Evolutionary conservation across 2,113 vertebrate species (phyloP), one percentile per base, ranked within the genome.

Genomic region (Hiodon tergisus): DNA sequence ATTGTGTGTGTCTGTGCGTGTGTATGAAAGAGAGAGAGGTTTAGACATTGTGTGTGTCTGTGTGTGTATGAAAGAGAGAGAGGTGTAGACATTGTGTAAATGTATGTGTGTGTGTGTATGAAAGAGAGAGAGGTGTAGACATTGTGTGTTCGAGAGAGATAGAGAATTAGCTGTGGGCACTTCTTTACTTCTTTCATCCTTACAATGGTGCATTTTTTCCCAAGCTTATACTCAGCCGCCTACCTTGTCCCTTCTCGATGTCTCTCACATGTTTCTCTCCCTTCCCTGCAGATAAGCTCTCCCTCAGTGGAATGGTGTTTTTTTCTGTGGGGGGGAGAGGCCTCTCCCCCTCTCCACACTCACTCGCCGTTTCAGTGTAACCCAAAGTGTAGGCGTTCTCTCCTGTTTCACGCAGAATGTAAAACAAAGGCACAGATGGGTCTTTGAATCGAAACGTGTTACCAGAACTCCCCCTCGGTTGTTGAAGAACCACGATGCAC

Each of bases 241-340:
- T 16, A 48, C 62, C 17, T 53, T 65, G 16, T 54, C 72, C 8
- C 51, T 74, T 52, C 17, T 53, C 9, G 55, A 9, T 66, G 31
- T 54, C 52, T n/a, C 62, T 54, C 61, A 65, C 48, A 50, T 5
- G 16, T 69, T 3, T 74, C 31, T 55, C 16, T 48, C n/a, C 16
- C 72, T 66, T 55, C 61, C 61, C 72, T 73, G 60, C 61, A 65
- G 61, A 65, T 73, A 47, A 71, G 53, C 69, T 5, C 9, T 10
- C 61, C 60, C 60, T 62, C 55, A 72, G 16, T 52, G 63, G 63
- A 31, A 31, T 51, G 4, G 4, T 5, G 2, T 46, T 11, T 62
- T n/a, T 17, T 52, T 53, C 58, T n/a, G 16, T 53, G 59, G 11
- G 72, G 17, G 55, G 60, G 51, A 62, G 63, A 65, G 65, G 51